Evolutionary conservation across 2,888 invertebrate genomes (phyloP), one percentile per base, ranked within the genome.

Genomic region (Agrotis exclamationis): DNA sequence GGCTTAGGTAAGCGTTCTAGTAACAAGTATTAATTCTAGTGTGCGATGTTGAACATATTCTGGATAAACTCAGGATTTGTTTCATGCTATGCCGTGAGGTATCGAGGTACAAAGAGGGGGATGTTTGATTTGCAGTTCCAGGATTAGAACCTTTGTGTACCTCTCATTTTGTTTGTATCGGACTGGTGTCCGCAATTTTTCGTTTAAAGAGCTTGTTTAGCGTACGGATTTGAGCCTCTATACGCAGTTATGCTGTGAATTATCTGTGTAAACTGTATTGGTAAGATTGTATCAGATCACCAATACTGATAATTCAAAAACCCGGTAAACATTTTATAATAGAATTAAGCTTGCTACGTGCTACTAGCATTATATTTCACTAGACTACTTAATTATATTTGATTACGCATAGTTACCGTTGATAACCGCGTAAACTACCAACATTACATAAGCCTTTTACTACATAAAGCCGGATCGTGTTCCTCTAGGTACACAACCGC

Each of bases 401-500:
- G 66, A 80, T 78, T 71, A 81, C 54, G 33, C 22, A 57, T 65
- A 75, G 82, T 81, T 75, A 82, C 54, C 18, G 44, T 75, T 75
- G 53, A 75, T 75, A 67, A 39, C 58, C 50, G 48, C 45, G 51
- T 63, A 45, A 68, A 72, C 60, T 68, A 72, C 22, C 56, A 33
- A 7, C 13, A 47, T 73, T 50, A 66, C 28, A 63, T 14, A 33
- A 60, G 63, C 22, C 51, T 56, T 69, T 63, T 75, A 74, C 57
- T 76, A 60, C 74, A 44, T 63, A 51, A 67, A 60, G 69, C 51
- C 24, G 54, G 70, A 72, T 76, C 63, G 63, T 51, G 57, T 79
- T 75, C 45, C 79, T 82, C 20, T 70, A 70, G 68, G 54, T 81
- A 82, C 57, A 65, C 73, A 82, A 83, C 87, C 87, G 82, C 87